Conservation (phyloP, 2,113 vertebrate species). For the Hassar affinis region DNA sequence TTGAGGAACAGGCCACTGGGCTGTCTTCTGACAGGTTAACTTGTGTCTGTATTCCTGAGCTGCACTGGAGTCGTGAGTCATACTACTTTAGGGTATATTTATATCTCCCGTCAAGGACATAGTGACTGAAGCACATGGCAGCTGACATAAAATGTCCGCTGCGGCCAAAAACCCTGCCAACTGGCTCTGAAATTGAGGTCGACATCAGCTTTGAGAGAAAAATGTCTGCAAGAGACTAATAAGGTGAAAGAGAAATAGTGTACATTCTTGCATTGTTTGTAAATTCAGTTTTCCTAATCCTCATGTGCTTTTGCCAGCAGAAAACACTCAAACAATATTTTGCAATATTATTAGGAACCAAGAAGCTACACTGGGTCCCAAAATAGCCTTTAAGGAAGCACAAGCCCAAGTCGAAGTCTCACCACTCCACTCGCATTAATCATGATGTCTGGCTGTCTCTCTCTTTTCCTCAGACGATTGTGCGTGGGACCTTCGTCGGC, state of each 20-base stretch:
- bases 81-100: constrained; percentile 54
- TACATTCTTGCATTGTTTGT: background rate
- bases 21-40: constrained; percentile 47
- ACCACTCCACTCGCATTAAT: constrained; percentile 35
- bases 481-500: constrained; percentile 87
- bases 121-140: constrained; percentile 37
- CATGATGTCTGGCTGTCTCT: background rate
- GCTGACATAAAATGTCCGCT: constrained; percentile 38
- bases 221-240: background rate
- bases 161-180: constrained; percentile 14
- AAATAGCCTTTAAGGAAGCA: constrained; percentile 43
- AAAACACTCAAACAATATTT: background rate
- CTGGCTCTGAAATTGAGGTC: background rate
- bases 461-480: constrained; percentile 81
- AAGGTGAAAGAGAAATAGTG: background rate
- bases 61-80: constrained; percentile 46
- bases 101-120: constrained; percentile 31
- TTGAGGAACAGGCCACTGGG: constrained; percentile 54
- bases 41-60: constrained; percentile 42
- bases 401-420: constrained; percentile 22
- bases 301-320: background rate
- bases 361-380: constrained; percentile 9
- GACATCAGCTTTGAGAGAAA: constrained; percentile 8
- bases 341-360: background rate
- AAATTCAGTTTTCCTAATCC: background rate